A percentile compares a stretch with the other conserved stretches of the same genome.
Conservation (phyloP, 2,113 vertebrate species). For the Ursus arctos region DNA sequence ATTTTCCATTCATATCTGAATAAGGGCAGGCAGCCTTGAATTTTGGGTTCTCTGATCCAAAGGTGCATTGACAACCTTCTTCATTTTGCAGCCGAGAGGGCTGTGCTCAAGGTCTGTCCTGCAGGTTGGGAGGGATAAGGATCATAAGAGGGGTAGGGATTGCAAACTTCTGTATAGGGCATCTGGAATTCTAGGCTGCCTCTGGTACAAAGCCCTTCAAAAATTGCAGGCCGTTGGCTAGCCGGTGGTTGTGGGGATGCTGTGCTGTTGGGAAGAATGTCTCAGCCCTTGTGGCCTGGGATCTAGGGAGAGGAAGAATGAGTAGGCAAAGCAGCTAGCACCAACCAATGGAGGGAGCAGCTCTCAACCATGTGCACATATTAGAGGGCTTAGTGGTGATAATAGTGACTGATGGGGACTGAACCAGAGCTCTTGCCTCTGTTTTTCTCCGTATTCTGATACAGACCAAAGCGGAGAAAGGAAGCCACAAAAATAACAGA, state of each 20-base stretch:
- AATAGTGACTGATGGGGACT: no score
- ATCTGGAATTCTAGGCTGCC: neutral
- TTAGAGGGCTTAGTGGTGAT: neutral
- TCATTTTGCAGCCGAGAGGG: neutral
- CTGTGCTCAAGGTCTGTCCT: neutral
- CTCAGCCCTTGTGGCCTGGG: neutral
- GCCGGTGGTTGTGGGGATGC: neutral
- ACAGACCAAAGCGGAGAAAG: neutral
- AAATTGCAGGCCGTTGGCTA: neutral
- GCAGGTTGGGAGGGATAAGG: neutral
- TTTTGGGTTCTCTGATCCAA: neutral
- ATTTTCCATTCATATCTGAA: neutral
- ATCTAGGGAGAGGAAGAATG: neutral
- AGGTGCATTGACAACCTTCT: neutral
- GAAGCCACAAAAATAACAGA: neutral
- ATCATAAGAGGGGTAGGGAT: neutral
- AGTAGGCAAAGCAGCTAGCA: neutral
- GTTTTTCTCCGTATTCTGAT: neutral
- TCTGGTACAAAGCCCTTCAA: neutral
- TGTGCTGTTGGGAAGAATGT: neutral
- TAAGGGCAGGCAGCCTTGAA: neutral
- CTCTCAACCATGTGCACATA: neutral
- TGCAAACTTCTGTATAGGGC: neutral
- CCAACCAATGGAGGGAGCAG: neutral
- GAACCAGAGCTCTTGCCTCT: neutral